These are phyloP conservation scores for Chaetodon trifasciatus DNA, from an alignment of 2,797 vertebrate genomes.

Conservation along the genomic window DNA sequence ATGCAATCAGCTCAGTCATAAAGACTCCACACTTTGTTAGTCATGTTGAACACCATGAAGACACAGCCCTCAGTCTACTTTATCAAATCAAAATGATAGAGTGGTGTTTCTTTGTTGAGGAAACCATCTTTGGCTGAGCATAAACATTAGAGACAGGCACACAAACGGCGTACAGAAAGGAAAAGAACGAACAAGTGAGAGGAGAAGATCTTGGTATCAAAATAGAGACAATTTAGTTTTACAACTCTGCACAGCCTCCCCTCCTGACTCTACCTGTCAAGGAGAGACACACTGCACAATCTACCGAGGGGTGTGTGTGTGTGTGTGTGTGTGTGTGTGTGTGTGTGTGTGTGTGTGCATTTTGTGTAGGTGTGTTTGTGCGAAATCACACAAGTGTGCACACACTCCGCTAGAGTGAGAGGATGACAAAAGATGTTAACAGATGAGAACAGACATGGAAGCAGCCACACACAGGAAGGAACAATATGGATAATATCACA, in stretches of 20 bases:
- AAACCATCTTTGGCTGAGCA: background rate
- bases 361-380: constrained; percentile 21
- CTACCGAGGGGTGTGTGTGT: constrained; percentile 10
- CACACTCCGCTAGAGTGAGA: constrained; percentile 60
- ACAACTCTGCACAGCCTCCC: constrained; percentile 4
- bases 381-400: constrained; percentile 54
- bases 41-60: background rate
- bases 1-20: constrained; percentile 4
- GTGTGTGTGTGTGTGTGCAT: constrained; percentile 6
- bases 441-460: constrained; percentile 52
- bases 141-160: background rate
- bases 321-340: constrained; percentile 6
- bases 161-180: background rate
- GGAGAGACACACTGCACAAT: constrained; percentile 16
- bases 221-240: constrained; percentile 29
- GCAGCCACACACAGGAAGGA: constrained; percentile 29
- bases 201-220: constrained; percentile 1
- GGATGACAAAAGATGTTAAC: constrained; percentile 65
- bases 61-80: background rate
- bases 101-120: background rate
- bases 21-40: constrained; percentile 12
- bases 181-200: background rate
- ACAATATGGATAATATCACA: constrained; percentile 27
- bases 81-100: constrained; percentile 1
- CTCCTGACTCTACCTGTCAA: constrained; percentile 33